phyloP scores from a whole-genome alignment of 92 coral and sea anemone genomes.

The Zoanthus solanderi region DNA sequence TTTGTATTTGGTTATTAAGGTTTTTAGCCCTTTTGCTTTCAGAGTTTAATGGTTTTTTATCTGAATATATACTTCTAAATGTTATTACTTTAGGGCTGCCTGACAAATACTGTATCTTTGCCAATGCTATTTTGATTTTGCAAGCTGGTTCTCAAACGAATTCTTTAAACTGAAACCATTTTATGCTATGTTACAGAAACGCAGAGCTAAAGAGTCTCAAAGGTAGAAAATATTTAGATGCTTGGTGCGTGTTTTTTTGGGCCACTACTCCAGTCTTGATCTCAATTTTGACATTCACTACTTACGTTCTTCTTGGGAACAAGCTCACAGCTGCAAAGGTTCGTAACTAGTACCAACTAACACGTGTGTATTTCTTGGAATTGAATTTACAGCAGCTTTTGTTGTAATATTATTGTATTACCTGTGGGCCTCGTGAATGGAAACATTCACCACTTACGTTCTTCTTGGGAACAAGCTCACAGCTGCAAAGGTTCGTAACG shows the following conservation, averaged over 20 bases:
- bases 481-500: constrained; percentile 87
- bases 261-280: constrained; percentile 98
- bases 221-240: constrained; percentile 96
- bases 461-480: constrained; percentile 94
- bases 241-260: constrained; percentile 99
- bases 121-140: too few relatives aligned
- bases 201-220: constrained; percentile 93
- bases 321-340: constrained; percentile 98
- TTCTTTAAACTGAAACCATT: too few relatives aligned
- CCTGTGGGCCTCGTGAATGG: too few relatives aligned
- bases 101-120: too few relatives aligned
- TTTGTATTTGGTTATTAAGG: too few relatives aligned
- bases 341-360: background rate
- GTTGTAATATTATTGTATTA: background rate
- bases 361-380: background rate
- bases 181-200: constrained; percentile 56
- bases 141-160: too few relatives aligned
- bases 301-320: constrained; percentile 94
- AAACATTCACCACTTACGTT: constrained; percentile 88
- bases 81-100: too few relatives aligned
- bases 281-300: constrained; percentile 91
- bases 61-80: too few relatives aligned
- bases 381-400: background rate
- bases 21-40: too few relatives aligned
- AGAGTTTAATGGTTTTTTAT: too few relatives aligned